These are phyloP conservation scores for Aurelia coerulea DNA, from an alignment of 30 jellyfish, hydroid and myxozoan genomes.

Conservation along the genomic window DNA sequence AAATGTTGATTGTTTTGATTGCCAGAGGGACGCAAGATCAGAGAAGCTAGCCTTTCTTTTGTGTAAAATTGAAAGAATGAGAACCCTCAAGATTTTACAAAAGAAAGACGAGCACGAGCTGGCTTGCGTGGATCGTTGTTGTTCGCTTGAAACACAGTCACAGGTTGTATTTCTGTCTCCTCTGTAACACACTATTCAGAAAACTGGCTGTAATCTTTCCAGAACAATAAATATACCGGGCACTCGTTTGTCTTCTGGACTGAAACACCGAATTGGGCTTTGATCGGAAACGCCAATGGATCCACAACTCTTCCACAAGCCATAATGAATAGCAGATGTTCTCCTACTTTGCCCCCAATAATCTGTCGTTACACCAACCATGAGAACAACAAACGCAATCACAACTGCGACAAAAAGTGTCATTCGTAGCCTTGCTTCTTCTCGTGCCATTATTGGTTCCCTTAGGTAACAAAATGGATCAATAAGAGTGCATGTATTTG, in stretches of 20 bases:
- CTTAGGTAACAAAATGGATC: not conserved
- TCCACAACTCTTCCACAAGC: slow-evolving; percentile 76
- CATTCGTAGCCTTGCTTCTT: slow-evolving; percentile 50
- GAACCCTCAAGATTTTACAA: no score
- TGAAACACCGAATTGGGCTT: slow-evolving; percentile 58
- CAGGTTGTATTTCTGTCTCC: no score
- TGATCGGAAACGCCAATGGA: slow-evolving; percentile 60
- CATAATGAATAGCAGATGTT: slow-evolving; percentile 71
- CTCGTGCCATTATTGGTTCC: slow-evolving; percentile 25
- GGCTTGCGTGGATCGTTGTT: no score
- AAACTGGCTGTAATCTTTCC: no score
- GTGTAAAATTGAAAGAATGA: no score
- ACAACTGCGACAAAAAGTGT: slow-evolving; percentile 50
- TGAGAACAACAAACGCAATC: slow-evolving; percentile 39
- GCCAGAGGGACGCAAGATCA: no score
- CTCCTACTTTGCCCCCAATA: slow-evolving; percentile 72
- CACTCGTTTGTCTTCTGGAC: slow-evolving; percentile 53
- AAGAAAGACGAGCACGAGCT: no score
- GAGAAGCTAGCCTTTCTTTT: no score
- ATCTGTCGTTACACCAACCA: slow-evolving; percentile 70
- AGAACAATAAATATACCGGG: slow-evolving; percentile 17
- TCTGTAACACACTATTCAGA: no score
- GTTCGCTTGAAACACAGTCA: no score
- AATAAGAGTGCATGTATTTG: no score
- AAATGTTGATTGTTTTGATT: no score